Conservation (phyloP, 1,140 invertebrate genomes). For the Antheraea pernyi region DNA sequence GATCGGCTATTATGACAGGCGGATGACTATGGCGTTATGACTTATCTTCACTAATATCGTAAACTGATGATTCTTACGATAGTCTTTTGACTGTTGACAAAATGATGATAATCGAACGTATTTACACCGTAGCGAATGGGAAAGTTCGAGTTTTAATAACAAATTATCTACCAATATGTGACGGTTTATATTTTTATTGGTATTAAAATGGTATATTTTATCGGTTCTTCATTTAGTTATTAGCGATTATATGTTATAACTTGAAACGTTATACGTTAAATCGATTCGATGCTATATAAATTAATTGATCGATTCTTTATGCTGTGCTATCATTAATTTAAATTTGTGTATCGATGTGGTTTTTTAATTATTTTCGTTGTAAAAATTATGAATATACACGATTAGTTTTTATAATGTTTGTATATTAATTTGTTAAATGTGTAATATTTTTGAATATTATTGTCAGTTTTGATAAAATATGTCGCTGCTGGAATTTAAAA, state of each 20-base stretch:
- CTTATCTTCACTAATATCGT: constrained; percentile 23
- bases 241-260: constrained; percentile 2
- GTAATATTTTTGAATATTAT: background rate
- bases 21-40: constrained; percentile 25
- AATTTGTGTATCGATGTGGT: background rate
- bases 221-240: background rate
- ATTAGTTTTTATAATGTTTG: background rate
- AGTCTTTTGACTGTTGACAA: constrained; percentile 5
- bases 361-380: constrained; percentile 1
- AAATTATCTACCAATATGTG: constrained; percentile 19
- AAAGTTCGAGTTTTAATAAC: constrained; percentile 17
- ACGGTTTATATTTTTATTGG: constrained; percentile 17
- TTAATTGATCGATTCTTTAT: background rate
- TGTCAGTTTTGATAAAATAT: too few species aligned
- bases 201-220: background rate
- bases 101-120: constrained; percentile 2
- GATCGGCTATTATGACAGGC: constrained; percentile 28
- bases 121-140: background rate
- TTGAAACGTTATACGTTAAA: background rate
- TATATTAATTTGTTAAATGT: background rate
- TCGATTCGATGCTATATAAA: background rate
- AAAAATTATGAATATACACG: background rate
- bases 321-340: background rate
- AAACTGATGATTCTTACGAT: constrained; percentile 23
- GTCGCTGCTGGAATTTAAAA: too few species aligned